A percentile compares a stretch with the other conserved stretches of the same genome.
phyloP scores from a whole-genome alignment of 2,797 vertebrate species.

The Danio kyathit region DNA sequence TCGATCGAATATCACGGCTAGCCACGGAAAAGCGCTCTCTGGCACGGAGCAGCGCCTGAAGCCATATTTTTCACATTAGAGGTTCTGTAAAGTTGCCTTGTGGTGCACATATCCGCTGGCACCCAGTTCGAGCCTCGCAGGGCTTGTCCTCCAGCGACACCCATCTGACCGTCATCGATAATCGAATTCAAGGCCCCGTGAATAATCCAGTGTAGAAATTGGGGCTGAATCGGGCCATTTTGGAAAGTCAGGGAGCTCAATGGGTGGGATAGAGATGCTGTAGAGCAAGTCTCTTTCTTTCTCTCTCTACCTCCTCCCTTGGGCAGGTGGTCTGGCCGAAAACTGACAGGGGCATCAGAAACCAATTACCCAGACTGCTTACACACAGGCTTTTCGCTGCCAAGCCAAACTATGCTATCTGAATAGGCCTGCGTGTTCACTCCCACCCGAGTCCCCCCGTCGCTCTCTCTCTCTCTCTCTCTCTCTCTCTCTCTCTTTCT shows the following conservation, averaged over 20 bases:
- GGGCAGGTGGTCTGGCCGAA: slow-evolving; percentile 84
- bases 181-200: slow-evolving; percentile 8
- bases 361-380: slow-evolving; percentile 82
- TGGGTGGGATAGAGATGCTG: slow-evolving; percentile 38
- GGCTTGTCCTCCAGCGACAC: background rate
- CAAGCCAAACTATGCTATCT: slow-evolving; percentile 82
- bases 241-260: slow-evolving; percentile 10
- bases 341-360: slow-evolving; percentile 82
- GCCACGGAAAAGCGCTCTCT: slow-evolving; percentile 47
- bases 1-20: slow-evolving; percentile 61
- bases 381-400: slow-evolving; percentile 73
- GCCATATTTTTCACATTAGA: slow-evolving; percentile 70
- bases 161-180: slow-evolving; percentile 49
- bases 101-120: slow-evolving; percentile 56
- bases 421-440: slow-evolving; percentile 70
- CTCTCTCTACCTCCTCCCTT: slow-evolving; percentile 44
- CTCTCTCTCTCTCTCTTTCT: slow-evolving; percentile 22
- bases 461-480: slow-evolving; percentile 36
- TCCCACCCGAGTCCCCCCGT: slow-evolving; percentile 31
- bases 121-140: slow-evolving; percentile 31
- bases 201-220: slow-evolving; percentile 7
- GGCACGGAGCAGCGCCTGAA: slow-evolving; percentile 48
- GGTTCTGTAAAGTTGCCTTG: slow-evolving; percentile 61
- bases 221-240: slow-evolving; percentile 4
- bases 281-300: slow-evolving; percentile 38